Percentiles rank a stretch among this genome's conserved stretches.
phyloP scores from a whole-genome alignment of 2,888 invertebrate species.

The Habrosyne pyritoides region DNA sequence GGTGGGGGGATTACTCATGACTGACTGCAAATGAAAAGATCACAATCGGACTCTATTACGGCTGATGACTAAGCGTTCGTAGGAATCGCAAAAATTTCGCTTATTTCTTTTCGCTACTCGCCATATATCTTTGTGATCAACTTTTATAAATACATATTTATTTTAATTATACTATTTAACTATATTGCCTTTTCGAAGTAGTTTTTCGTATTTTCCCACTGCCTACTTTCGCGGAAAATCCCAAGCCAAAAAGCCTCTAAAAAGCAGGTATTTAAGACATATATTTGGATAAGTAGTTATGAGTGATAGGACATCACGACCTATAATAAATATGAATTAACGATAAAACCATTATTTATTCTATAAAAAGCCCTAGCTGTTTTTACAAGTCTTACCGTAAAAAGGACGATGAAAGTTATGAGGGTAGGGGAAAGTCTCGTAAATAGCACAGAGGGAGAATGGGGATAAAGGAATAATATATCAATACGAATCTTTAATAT shows the following conservation, averaged over 20 bases:
- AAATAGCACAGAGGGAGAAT: slow-evolving; percentile 79
- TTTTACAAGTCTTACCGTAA: slow-evolving; percentile 75
- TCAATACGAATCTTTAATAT: slow-evolving; percentile 84
- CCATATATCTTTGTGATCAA: slow-evolving; percentile 5
- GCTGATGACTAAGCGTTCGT: slow-evolving; percentile 51
- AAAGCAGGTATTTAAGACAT: too few relatives aligned
- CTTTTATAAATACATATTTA: background rate
- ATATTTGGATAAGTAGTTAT: background rate
- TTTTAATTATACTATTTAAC: too few relatives aligned
- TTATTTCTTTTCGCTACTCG: slow-evolving; percentile 17
- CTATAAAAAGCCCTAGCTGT: slow-evolving; percentile 62
- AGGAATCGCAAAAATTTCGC: slow-evolving; percentile 23
- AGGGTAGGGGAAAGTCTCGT: slow-evolving; percentile 77
- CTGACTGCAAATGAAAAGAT: slow-evolving; percentile 78
- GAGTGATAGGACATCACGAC: background rate
- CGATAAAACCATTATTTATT: slow-evolving; percentile 55
- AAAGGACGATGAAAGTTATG: slow-evolving; percentile 80
- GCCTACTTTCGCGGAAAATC: too few relatives aligned
- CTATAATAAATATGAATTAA: slow-evolving; percentile 24
- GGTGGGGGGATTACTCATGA: slow-evolving; percentile 64
- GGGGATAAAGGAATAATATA: slow-evolving; percentile 83
- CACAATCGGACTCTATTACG: slow-evolving; percentile 69
- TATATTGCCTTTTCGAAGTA: too few relatives aligned
- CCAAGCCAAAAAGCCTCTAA: too few relatives aligned
- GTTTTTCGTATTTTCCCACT: background rate